Conservation (phyloP, 2,888 invertebrate species). For the Calephelis perditalis region DNA sequence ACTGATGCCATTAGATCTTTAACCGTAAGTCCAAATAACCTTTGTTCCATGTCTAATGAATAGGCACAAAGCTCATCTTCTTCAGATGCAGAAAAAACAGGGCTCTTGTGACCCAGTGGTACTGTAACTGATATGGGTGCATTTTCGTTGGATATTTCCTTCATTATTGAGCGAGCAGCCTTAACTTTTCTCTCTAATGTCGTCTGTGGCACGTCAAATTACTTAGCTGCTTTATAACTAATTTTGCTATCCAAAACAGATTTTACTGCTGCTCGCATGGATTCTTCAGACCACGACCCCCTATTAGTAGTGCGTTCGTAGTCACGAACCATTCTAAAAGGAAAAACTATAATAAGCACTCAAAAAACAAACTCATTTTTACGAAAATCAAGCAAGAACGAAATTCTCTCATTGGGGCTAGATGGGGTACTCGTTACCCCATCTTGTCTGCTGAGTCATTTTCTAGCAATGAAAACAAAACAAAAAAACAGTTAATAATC, state of each 20-base stretch:
- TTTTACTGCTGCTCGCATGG: conserved; percentile 23
- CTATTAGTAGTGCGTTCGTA: conserved; percentile 12
- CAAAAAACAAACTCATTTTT: too few relatives aligned
- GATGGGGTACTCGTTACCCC: too few relatives aligned
- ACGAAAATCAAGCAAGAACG: too few relatives aligned
- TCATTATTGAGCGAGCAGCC: conserved; percentile 12
- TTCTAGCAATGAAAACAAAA: too few relatives aligned
- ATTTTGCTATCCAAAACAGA: conserved; percentile 24
- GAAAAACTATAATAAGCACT: too few relatives aligned
- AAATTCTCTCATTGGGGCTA: too few relatives aligned
- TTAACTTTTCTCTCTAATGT: conserved; percentile 23
- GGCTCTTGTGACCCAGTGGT: conserved; percentile 16
- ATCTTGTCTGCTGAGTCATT: too few relatives aligned
- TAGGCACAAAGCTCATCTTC: conserved; percentile 23
- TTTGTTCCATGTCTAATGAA: conserved; percentile 24
- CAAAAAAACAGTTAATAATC: too few relatives aligned
- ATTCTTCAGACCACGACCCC: conserved; percentile 24
- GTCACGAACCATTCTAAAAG: too few relatives aligned
- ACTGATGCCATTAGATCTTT: conserved; percentile 31
- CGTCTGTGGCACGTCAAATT: conserved; percentile 24
- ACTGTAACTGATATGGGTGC: conserved; percentile 16
- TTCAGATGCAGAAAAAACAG: conserved; percentile 22
- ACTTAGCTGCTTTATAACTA: conserved; percentile 26
- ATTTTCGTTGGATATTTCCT: conserved; percentile 14
- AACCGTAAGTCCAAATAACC: conserved; percentile 29